phyloP scores from a whole-genome alignment of 2,797 vertebrate genomes.

The Eleutherodactylus coqui region DNA sequence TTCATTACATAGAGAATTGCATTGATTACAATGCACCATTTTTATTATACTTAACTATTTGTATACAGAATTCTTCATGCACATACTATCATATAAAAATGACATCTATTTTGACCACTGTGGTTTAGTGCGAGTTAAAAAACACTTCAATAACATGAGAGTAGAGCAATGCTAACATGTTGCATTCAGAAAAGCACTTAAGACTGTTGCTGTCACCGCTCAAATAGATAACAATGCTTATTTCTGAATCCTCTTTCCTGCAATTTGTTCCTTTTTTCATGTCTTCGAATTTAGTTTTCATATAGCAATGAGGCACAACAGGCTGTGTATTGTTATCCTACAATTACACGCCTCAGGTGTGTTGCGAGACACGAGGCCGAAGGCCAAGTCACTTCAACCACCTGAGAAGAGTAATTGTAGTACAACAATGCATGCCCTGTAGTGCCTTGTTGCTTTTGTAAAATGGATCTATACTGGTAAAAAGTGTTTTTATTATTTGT shows the following conservation, averaged over 20 bases:
- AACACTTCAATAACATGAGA: constrained; percentile 53
- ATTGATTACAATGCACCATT: neutral
- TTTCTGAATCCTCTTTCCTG: constrained; percentile 63
- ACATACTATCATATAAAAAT: neutral
- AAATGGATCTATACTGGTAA: constrained; percentile 50
- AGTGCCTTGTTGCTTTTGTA: constrained; percentile 49
- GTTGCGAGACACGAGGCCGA: constrained; percentile 62
- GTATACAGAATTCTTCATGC: neutral
- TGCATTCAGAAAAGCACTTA: constrained; percentile 60
- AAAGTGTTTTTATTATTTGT: constrained; percentile 64
- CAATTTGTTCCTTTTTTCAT: constrained; percentile 63
- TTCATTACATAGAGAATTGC: neutral
- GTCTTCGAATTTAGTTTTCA: constrained; percentile 63
- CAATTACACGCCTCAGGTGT: constrained; percentile 13
- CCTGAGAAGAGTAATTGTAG: constrained; percentile 63
- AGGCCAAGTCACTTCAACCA: constrained; percentile 63
- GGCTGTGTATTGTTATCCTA: constrained; percentile 18
- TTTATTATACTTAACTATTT: neutral
- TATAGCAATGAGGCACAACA: constrained; percentile 48
- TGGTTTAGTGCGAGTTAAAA: constrained; percentile 34
- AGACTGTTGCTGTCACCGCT: constrained; percentile 58
- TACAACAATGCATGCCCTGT: constrained; percentile 48
- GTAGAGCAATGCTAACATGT: constrained; percentile 61
- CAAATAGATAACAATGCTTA: constrained; percentile 63
- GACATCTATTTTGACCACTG: neutral